phyloP scores from a whole-genome alignment of 2,797 vertebrate species.

The Menidia menidia region DNA sequence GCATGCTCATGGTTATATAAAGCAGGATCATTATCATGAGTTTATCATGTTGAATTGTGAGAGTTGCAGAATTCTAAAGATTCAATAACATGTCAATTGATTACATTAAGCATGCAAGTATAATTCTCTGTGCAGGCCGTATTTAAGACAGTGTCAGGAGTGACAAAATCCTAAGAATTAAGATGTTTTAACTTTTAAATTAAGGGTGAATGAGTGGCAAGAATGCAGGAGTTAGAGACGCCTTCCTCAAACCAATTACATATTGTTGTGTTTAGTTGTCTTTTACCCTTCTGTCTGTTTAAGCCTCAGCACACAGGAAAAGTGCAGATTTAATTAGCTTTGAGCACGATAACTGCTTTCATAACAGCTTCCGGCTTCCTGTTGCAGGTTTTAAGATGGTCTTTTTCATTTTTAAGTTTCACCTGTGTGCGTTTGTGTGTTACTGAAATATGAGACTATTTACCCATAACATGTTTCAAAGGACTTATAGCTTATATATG shows the following conservation, averaged over 20 bases:
- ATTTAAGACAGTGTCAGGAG: neutral
- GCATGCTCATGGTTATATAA: neutral
- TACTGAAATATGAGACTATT: neutral
- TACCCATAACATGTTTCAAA: neutral
- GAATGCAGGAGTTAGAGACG: slow-evolving; percentile 24
- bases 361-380: neutral
- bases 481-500: too few relatives aligned
- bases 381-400: neutral
- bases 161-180: slow-evolving; percentile 4
- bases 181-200: too few relatives aligned
- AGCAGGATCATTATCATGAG: neutral
- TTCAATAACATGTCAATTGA: neutral
- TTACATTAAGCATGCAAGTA: slow-evolving; percentile 16
- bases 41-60: neutral
- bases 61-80: too few relatives aligned
- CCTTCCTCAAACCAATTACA: slow-evolving; percentile 18
- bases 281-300: slow-evolving; percentile 39
- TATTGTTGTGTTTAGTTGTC: slow-evolving; percentile 51
- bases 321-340: slow-evolving; percentile 27
- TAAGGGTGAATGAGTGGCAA: slow-evolving; percentile 10
- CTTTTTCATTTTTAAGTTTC: slow-evolving; percentile 5
- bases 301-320: slow-evolving; percentile 32
- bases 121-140: slow-evolving; percentile 3
- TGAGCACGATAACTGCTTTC: slow-evolving; percentile 10
- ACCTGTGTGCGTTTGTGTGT: neutral